Base-by-base conservation (phyloP, 2,113 vertebrate species). In the Ginglymostoma cirratum region DNA sequence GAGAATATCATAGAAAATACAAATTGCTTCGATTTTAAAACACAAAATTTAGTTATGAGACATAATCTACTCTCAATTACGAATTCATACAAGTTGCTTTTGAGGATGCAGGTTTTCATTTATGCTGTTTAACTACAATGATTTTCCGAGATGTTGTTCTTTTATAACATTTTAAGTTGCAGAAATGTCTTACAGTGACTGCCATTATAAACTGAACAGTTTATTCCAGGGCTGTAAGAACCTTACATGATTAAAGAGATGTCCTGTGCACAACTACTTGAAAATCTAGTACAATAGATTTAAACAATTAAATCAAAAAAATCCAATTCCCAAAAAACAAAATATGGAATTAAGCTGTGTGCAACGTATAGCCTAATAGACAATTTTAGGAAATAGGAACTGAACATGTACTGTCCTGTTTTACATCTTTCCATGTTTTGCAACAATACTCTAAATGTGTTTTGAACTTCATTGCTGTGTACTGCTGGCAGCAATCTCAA, bases 371-470 rank as follows among this genome's bases (percentile, higher is more conserved):
- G 94, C 30, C 42, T 17, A 15, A 15, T 72, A 0, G 69, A 95
- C 94, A 95, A 95, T 95, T 95, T 95, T 45, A 72, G 94, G 94
- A 95, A 95, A 95, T 95, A 72, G 66, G 93, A 95, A 34, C 94
- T 76, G 17, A 93, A 93, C 61, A 69, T 30, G 14, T 52, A 19
- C 94, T 95, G 69, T 95, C 42, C 69, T 72, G 66, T 24, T 95
- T 72, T 70, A 70, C 21, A 48, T 72, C 93, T 95, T 72, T 95
- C 38, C 67, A 30, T 95, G 69, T 14, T 95, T 69, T 72, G 69
- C 23, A 76, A 30, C 42, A 5, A 95, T 72, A 72, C 66, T 48
- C 24, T 48, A 69, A 95, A 76, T 76, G 23, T 30, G 45, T 70
- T 72, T 76, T 95, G 69, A 95, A 95, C 45, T 95, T 24, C 24